phyloP scores from a whole-genome alignment of 1,140 invertebrate species.

The Copidosoma floridanum region DNA sequence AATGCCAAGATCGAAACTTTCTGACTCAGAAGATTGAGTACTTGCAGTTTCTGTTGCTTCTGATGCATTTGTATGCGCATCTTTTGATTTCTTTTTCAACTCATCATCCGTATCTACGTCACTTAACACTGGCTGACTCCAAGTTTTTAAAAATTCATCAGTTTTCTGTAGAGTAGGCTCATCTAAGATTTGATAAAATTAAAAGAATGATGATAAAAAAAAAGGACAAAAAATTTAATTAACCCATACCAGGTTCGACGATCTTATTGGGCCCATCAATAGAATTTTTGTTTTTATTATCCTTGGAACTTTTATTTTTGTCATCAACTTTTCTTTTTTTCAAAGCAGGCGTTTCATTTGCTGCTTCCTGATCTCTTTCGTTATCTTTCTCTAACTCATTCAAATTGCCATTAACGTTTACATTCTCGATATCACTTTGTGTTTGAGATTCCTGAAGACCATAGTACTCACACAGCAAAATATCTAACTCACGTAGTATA shows the following conservation, averaged over 20 bases:
- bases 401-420: not conserved
- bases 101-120: conserved; percentile 39
- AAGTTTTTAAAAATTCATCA: conserved; percentile 17
- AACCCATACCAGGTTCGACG: too few relatives aligned
- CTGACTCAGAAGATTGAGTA: conserved; percentile 5
- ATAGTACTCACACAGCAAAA: conserved; percentile 41
- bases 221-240: too few relatives aligned
- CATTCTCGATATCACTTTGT: not conserved
- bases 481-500: conserved; percentile 35
- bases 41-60: not conserved
- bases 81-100: conserved; percentile 8
- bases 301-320: conserved; percentile 20
- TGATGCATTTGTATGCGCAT: too few relatives aligned
- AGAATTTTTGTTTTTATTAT: too few relatives aligned
- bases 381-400: conserved; percentile 19
- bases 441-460: conserved; percentile 27
- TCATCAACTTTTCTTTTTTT: conserved; percentile 37
- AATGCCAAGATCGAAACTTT: too few relatives aligned
- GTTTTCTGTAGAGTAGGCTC: too few relatives aligned
- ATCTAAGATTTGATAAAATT: too few relatives aligned
- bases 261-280: too few relatives aligned
- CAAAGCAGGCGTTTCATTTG: conserved; percentile 29
- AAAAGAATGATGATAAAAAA: too few relatives aligned
- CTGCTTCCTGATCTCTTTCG: conserved; percentile 14
- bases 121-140: conserved; percentile 34